A percentile compares a stretch with the other conserved stretches of the same genome.
phyloP scores from a whole-genome alignment of 2,113 vertebrate genomes.

The Silurus glanis region DNA sequence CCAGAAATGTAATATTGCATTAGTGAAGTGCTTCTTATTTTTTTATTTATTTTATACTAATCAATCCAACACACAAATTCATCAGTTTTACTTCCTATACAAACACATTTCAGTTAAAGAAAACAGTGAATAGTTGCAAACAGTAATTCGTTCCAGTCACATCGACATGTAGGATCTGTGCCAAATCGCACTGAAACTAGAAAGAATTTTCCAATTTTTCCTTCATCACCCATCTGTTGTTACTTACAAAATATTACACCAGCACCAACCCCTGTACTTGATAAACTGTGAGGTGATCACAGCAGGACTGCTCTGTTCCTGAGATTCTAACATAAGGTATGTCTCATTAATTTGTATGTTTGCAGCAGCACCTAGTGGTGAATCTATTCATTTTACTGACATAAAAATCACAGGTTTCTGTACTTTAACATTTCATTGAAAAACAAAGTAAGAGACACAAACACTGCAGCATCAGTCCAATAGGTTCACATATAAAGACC shows the following conservation, averaged over 20 bases:
- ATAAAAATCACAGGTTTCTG: neutral
- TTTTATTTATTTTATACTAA: neutral
- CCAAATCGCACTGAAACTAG: neutral
- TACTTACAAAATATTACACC: neutral
- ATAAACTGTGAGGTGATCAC: neutral
- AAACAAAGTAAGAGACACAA: neutral
- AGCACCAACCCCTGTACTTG: neutral
- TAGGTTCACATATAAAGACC: neutral
- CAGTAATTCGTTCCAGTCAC: neutral
- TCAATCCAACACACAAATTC: neutral
- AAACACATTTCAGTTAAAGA: neutral
- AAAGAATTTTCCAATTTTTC: neutral
- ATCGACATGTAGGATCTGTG: neutral
- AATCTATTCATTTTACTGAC: neutral
- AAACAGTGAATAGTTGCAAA: neutral
- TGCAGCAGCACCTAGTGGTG: slow-evolving; percentile 23
- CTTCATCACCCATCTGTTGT: neutral
- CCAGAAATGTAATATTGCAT: neutral
- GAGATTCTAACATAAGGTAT: neutral
- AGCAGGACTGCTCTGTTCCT: neutral
- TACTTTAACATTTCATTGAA: neutral
- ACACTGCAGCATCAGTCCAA: neutral
- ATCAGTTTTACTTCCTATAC: neutral
- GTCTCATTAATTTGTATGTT: neutral
- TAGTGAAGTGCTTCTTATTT: neutral